Evolutionary conservation across 2,113 vertebrate species (phyloP).

Genomic region (Callocephalon fimbriatum): DNA sequence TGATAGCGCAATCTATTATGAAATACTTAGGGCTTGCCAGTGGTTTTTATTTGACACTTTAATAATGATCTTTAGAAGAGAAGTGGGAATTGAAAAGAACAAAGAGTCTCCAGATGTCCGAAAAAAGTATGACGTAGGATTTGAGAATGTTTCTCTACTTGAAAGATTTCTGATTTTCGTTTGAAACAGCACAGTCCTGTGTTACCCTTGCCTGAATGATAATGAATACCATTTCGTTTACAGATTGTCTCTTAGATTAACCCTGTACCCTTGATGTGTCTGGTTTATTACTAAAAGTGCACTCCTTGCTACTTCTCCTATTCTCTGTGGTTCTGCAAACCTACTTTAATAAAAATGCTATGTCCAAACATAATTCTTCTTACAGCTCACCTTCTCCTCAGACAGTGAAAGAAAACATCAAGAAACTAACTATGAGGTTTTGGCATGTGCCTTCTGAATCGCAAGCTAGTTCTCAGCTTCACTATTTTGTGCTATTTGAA

Average conservation of each 20-base stretch:
- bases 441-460: background rate
- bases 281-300: background rate
- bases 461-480: background rate
- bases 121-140: background rate
- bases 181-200: background rate
- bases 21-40: slow-evolving; percentile 28
- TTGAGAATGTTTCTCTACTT: slow-evolving; percentile 28
- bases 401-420: background rate
- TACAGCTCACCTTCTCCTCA: background rate
- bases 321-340: background rate
- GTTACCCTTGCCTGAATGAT: background rate
- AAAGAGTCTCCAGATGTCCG: slow-evolving; percentile 49
- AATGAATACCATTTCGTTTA: background rate
- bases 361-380: background rate
- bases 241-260: background rate
- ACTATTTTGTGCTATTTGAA: background rate
- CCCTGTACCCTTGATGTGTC: background rate
- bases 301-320: background rate
- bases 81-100: slow-evolving; percentile 27
- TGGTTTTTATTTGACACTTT: slow-evolving; percentile 47
- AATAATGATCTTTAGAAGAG: slow-evolving; percentile 48
- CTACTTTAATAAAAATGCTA: background rate
- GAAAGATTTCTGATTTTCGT: background rate
- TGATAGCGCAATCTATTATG: slow-evolving; percentile 26
- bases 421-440: background rate